phyloP scores from a whole-genome alignment of 2,113 vertebrate species.

The Mola mola region DNA sequence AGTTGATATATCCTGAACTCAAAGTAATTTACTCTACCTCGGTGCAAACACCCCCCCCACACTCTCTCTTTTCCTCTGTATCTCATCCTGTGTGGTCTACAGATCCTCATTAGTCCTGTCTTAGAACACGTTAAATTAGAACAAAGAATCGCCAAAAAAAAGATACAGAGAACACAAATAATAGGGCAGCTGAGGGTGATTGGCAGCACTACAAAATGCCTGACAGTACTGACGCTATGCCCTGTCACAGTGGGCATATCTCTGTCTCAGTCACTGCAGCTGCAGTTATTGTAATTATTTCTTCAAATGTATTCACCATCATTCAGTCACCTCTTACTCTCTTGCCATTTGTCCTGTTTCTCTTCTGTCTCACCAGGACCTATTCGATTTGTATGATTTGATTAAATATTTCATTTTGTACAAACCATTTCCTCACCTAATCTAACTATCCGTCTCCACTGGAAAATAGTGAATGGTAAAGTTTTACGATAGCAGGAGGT shows the following conservation, averaged over 20 bases:
- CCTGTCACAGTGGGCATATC: conserved; percentile 49
- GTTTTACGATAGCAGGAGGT: neutral
- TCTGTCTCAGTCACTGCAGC: conserved; percentile 28
- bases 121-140: conserved; percentile 35
- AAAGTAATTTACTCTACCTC: no score
- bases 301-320: neutral
- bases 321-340: neutral
- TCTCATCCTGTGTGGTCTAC: neutral
- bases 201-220: conserved; percentile 50
- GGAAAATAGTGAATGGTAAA: no score
- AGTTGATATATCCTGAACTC: no score
- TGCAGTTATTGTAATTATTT: neutral
- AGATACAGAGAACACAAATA: conserved; percentile 57
- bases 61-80: neutral
- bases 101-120: neutral
- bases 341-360: neutral
- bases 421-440: no score
- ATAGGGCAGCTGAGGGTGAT: conserved; percentile 54
- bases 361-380: neutral
- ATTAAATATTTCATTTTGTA: no score
- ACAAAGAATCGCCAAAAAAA: conserved; percentile 57
- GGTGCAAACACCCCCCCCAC: no score
- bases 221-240: conserved; percentile 63
- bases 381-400: no score
- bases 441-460: no score